A percentile compares a stretch with the other conserved stretches of the same genome.
These are phyloP conservation scores for Zeuzera pyrina DNA, from an alignment of 2,888 invertebrate species.

Conservation along the genomic window DNA sequence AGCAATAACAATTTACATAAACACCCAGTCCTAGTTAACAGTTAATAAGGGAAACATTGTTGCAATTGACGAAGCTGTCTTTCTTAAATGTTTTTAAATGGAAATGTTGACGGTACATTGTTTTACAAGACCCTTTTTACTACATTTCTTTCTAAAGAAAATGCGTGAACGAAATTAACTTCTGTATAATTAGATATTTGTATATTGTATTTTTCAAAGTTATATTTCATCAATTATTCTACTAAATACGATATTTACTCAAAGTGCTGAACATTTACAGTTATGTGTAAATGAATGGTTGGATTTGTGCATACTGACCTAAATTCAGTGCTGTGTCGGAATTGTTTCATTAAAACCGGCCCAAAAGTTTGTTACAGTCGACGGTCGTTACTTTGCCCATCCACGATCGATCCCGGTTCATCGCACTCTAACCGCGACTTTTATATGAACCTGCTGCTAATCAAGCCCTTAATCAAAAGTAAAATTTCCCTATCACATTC, in stretches of 20 bases:
- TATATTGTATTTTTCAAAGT: too few relatives aligned
- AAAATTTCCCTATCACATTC: conserved; percentile 40
- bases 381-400: conserved; percentile 29
- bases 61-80: conserved; percentile 58
- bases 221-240: not conserved
- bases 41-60: conserved; percentile 69
- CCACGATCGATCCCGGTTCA: conserved; percentile 54
- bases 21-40: conserved; percentile 69
- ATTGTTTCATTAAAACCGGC: conserved; percentile 64
- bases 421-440: conserved; percentile 37
- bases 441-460: not conserved
- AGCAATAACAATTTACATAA: conserved; percentile 74
- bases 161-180: conserved; percentile 21
- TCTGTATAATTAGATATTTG: not conserved
- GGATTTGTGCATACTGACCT: conserved; percentile 59
- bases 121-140: conserved; percentile 49
- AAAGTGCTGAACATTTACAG: too few relatives aligned
- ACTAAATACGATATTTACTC: not conserved
- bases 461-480: conserved; percentile 27
- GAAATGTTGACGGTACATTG: conserved; percentile 59
- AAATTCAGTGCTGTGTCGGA: conserved; percentile 43
- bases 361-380: conserved; percentile 54
- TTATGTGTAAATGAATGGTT: too few relatives aligned
- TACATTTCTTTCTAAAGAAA: conserved; percentile 21
- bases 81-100: conserved; percentile 59